Evolutionary conservation across 2,797 vertebrate genomes (phyloP), one percentile per base, ranked within the genome.

Genomic region (Coregonus ussuriensis): DNA sequence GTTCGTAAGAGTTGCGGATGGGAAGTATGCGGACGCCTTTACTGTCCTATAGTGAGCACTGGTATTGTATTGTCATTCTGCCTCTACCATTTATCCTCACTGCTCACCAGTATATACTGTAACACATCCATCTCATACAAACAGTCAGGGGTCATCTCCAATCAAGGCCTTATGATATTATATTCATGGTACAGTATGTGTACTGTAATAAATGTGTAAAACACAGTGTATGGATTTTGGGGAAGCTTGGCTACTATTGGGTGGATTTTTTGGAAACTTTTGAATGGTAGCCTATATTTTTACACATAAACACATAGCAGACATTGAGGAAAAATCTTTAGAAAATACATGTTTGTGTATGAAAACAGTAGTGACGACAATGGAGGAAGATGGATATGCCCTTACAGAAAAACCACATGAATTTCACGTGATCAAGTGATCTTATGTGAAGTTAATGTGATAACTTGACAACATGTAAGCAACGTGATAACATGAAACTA

Each of bases 41-140:
- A 83, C 82, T 85, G 84, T 77, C 86, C 86, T 88, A 77, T 70
- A 85, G 85, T 77, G 76, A 84, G 81, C 85, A 78, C 82, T 81
- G 85, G 83, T 86, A 84, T 77, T 71, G 74, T 85, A 83, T 77
- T 72, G 74, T 85, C 83, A 83, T 85, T 82, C 85, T 47, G 41
- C 52, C 71, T 33, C 71, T 37, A 41, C 3, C 35, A 47, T 47
- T 52, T 21, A 25, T 52, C 15, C 1, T 51, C 41, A 3, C 41
- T 71, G n/a, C 16, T 52, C 25, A 6, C 15, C 41, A 47, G 41
- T 47, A 47, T 52, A 72, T 29, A 53, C 9, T 2, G 54, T 59
- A 59, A 47, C 9, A 47, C 41, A 47, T 47, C 41, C 9, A 41
- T 41, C 41, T 2, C 41, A 41, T 41, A 41, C 41, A 47, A 47